Percentiles rank a stretch among this genome's conserved stretches.
phyloP scores from a whole-genome alignment of 2,888 invertebrate genomes.

The Euzetes globulus region DNA sequence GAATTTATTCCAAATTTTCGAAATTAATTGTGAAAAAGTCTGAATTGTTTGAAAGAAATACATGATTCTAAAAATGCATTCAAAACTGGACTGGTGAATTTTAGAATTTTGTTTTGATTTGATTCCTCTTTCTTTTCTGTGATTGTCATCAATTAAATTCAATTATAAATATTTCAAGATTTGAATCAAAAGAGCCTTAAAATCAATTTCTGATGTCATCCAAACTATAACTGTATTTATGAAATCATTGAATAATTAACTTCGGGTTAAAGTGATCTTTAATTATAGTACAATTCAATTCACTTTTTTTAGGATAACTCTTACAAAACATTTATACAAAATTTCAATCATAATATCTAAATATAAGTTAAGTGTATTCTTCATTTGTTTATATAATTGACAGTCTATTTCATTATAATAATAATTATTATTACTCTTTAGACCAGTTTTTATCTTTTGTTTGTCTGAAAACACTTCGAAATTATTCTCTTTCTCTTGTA shows the following conservation, averaged over 20 bases:
- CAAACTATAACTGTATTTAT: neutral
- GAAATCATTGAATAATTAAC: neutral
- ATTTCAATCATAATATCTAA: neutral
- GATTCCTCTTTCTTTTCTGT: too few relatives aligned
- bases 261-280: slow-evolving; percentile 23
- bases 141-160: too few relatives aligned
- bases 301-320: neutral
- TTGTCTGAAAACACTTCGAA: neutral
- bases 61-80: too few relatives aligned
- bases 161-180: too few relatives aligned
- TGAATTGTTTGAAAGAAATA: too few relatives aligned
- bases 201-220: neutral
- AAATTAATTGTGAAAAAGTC: too few relatives aligned
- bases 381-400: neutral
- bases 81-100: too few relatives aligned
- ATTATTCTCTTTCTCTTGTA: too few relatives aligned
- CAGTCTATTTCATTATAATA: neutral
- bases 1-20: too few relatives aligned
- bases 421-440: neutral
- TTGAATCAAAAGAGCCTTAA: neutral
- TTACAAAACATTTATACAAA: neutral
- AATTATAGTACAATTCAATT: slow-evolving; percentile 10
- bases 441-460: neutral
- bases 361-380: neutral
- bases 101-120: too few relatives aligned